Evolutionary conservation across 2,888 invertebrate species (phyloP).

Genomic region (Subacronicta megacephala): DNA sequence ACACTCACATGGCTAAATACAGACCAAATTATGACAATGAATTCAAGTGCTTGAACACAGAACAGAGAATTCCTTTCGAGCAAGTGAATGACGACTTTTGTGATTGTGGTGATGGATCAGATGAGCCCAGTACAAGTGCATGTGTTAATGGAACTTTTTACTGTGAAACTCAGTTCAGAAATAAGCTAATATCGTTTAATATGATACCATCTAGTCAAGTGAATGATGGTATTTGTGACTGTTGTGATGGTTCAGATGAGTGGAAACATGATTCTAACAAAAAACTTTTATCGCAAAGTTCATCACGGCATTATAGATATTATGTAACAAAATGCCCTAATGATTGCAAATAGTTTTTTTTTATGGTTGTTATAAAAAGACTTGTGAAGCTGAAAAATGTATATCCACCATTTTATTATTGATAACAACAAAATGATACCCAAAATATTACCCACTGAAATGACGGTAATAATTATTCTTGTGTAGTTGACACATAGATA

Average conservation of each 20-base stretch:
- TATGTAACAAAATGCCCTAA: slow-evolving; percentile 76
- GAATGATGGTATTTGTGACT: slow-evolving; percentile 98
- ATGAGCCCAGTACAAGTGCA: slow-evolving; percentile 96
- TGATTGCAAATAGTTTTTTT: slow-evolving; percentile 38
- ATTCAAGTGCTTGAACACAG: slow-evolving; percentile 82
- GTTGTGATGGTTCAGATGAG: slow-evolving; percentile 97
- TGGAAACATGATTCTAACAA: slow-evolving; percentile 80
- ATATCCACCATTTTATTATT: not conserved
- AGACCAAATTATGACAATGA: slow-evolving; percentile 75
- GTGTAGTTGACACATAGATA: too few relatives aligned
- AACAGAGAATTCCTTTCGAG: slow-evolving; percentile 76
- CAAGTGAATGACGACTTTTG: slow-evolving; percentile 95
- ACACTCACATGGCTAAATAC: slow-evolving; percentile 75
- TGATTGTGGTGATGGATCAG: slow-evolving; percentile 94
- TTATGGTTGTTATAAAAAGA: slow-evolving; percentile 14
- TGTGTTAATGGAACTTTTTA: slow-evolving; percentile 95
- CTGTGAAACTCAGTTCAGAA: slow-evolving; percentile 91
- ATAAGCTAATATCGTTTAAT: slow-evolving; percentile 75
- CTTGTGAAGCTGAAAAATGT: not conserved
- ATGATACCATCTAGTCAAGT: slow-evolving; percentile 93
- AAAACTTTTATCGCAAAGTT: slow-evolving; percentile 75
- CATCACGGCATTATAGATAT: slow-evolving; percentile 69
- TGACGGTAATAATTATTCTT: too few relatives aligned
- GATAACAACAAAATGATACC: too few relatives aligned
- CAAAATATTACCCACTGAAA: too few relatives aligned